Evolutionary conservation across 2,888 invertebrate species (phyloP), one percentile per base, ranked within the genome.

Genomic region (Sipha maydis): DNA sequence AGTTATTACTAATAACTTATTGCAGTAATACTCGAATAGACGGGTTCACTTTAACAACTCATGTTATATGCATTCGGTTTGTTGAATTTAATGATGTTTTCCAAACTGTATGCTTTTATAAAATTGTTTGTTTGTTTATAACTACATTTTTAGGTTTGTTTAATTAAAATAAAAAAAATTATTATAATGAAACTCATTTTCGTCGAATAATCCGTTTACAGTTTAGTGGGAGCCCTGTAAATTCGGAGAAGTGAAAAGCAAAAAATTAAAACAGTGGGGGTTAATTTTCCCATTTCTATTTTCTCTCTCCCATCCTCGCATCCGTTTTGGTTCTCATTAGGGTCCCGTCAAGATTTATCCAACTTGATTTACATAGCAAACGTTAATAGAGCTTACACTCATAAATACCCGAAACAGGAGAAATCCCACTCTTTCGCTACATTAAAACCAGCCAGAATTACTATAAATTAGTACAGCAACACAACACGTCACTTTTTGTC

Each of bases 301-400:
- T 14, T 14, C 48, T 48, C 48, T 11, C 48, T 14, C 9, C 0
- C 69, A 8, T 69, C 56, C 83, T n/a, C 19, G 38, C 34, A 34
- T 76, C 21, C 38, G 34, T 73, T 56, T 38, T 17, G n/a, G 61
- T 84, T n/a, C 76, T 61, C 83, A 73, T 84, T 73, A 76, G 61
- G 61, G 21, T 8, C 21, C 75, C 84, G 75, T 84, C 73, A 84
- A 84, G 84, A 84, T 84, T 84, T 84, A 84, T 75, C 76, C 84
- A 21, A n/a, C 84, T 76, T 84, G 84, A 84, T 84, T 84, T 84
- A 76, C 84, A 84, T 84, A 84, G 61, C 28, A 61, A 61, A 76
- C 76, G 76, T 84, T 84, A 84, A 25, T 61, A 61, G 76, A 61
- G 84, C 61, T 75, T 84, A 76, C 75, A 76, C 61, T 84, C 84